Conservation (phyloP, 2,113 vertebrate species). For the Microcebus ravelobensis region DNA sequence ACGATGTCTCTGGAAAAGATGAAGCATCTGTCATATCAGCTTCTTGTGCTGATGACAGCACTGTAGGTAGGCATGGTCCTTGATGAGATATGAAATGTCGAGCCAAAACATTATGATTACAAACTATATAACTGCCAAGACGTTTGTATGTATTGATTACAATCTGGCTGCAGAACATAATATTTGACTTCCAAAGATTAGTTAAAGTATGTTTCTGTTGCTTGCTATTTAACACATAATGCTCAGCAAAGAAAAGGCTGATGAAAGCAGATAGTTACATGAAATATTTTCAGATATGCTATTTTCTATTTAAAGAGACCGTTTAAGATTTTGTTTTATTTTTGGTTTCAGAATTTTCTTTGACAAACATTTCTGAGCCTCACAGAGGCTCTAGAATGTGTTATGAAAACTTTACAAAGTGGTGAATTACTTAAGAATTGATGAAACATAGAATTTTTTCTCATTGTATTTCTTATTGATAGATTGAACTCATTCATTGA, state of each 20-base stretch:
- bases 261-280: background rate
- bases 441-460: background rate
- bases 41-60: background rate
- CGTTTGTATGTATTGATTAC: background rate
- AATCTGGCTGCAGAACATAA: background rate
- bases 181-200: background rate
- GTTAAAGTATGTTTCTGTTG: background rate
- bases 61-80: background rate
- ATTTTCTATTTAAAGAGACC: conserved; percentile 32
- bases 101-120: too few species aligned
- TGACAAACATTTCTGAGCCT: conserved; percentile 1
- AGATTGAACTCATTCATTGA: background rate
- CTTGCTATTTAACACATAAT: background rate
- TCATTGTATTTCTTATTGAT: background rate
- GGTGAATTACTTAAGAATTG: background rate
- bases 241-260: background rate
- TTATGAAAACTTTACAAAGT: background rate
- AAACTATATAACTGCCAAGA: background rate
- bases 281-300: background rate
- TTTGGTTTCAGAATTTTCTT: background rate
- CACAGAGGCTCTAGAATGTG: background rate
- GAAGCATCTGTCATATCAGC: background rate
- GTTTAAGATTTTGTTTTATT: background rate
- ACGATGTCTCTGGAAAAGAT: background rate
- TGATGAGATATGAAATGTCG: background rate